Evolutionary conservation across 2,113 vertebrate genomes (phyloP).

Genomic region (Plectropomus leopardus): DNA sequence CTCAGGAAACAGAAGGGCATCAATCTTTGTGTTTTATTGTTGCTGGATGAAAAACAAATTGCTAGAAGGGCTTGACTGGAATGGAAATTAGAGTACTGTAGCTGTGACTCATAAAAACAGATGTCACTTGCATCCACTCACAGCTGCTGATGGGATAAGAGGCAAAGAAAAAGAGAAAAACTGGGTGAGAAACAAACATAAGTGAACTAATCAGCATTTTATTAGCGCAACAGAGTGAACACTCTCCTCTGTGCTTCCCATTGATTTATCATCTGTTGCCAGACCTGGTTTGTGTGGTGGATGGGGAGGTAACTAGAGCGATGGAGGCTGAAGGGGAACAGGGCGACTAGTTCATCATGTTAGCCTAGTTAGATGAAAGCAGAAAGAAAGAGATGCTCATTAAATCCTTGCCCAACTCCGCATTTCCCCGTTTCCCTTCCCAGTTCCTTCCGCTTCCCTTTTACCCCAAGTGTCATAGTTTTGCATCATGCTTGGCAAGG

Average conservation of each 20-base stretch:
- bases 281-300: conserved; percentile 54
- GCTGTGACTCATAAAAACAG: conserved; percentile 29
- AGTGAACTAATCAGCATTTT: conserved; percentile 44
- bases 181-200: conserved; percentile 7
- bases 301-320: conserved; percentile 70
- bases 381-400: conserved; percentile 52
- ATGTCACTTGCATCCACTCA: neutral
- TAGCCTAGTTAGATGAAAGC: conserved; percentile 84
- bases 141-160: neutral
- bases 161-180: neutral
- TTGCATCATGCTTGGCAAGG: conserved; percentile 54
- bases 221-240: conserved; percentile 13
- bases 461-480: conserved; percentile 28
- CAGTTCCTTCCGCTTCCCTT: conserved; percentile 26
- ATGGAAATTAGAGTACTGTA: neutral
- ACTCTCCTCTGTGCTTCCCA: neutral
- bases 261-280: conserved; percentile 71
- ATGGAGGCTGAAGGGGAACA: conserved; percentile 61
- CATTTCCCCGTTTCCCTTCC: conserved; percentile 33
- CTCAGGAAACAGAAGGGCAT: neutral
- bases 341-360: conserved; percentile 83
- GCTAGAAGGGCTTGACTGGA: neutral
- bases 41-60: conserved; percentile 16
- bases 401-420: conserved; percentile 49
- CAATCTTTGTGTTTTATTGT: conserved; percentile 25